Evolutionary conservation across 2,797 vertebrate species (phyloP).

Genomic region (Tolypeutes matacus): DNA sequence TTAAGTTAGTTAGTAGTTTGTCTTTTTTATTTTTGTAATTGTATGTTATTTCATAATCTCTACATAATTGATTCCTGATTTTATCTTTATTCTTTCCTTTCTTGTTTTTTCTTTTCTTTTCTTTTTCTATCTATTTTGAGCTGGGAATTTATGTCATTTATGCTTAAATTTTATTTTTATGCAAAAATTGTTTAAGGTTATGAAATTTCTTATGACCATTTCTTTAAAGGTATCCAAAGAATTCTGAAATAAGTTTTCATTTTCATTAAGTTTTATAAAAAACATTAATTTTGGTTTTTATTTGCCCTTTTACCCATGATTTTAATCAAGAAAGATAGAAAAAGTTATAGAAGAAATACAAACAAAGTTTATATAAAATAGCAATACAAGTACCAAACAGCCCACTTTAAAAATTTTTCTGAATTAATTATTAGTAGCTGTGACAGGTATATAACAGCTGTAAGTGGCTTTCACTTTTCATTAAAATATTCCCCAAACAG

Average conservation of each 20-base stretch:
- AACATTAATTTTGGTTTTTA: neutral
- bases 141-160: neutral
- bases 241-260: neutral
- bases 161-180: neutral
- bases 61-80: neutral
- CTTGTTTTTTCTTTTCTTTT: neutral
- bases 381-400: neutral
- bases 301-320: neutral
- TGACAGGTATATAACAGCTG: neutral
- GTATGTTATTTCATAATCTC: neutral
- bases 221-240: neutral
- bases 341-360: neutral
- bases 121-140: neutral
- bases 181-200: neutral
- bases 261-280: conserved; percentile 1
- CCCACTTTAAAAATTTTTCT: neutral
- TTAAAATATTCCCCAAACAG: conserved; percentile 15
- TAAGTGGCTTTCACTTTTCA: neutral
- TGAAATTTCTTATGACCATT: neutral
- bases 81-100: neutral
- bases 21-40: neutral
- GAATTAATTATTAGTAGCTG: neutral
- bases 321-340: conserved; percentile 3
- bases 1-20: neutral
- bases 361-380: neutral